A percentile compares a stretch with the other conserved stretches of the same genome.
Evolutionary conservation across 2,888 invertebrate species (phyloP).

Genomic region (Leptinotarsa juncta): DNA sequence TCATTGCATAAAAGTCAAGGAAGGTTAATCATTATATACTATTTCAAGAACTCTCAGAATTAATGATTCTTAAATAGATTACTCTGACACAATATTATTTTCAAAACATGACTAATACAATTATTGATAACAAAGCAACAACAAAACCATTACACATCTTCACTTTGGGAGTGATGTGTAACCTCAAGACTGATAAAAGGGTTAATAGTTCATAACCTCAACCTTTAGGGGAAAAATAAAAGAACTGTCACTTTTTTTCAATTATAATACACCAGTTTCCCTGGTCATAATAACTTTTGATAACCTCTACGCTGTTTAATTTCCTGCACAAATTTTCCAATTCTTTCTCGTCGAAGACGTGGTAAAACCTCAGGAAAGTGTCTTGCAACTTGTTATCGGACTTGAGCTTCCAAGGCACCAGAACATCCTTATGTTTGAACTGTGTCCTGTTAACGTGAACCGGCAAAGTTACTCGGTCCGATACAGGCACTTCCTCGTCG

Average conservation of each 20-base stretch:
- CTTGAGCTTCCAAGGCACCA: conserved; percentile 95
- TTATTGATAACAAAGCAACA: not conserved
- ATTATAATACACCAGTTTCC: conserved; percentile 95
- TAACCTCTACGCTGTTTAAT: conserved; percentile 69
- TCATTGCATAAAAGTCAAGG: not conserved
- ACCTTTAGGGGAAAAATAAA: conserved; percentile 10
- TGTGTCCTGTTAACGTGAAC: conserved; percentile 92
- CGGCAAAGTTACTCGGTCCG: conserved; percentile 69
- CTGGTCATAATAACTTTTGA: conserved; percentile 89
- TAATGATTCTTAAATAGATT: not conserved
- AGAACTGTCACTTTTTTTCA: conserved; percentile 66
- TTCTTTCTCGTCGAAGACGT: conserved; percentile 91
- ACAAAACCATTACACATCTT: not conserved
- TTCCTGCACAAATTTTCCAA: conserved; percentile 74
- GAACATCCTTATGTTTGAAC: conserved; percentile 89
- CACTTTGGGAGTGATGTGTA: not conserved
- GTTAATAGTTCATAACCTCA: conserved; percentile 6
- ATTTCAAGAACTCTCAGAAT: not conserved
- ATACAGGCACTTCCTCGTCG: conserved; percentile 51
- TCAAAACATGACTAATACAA: conserved; percentile 2
- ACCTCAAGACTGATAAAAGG: conserved; percentile 5
- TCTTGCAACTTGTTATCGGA: conserved; percentile 64
- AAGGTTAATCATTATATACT: conserved; percentile 3
- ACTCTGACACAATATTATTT: not conserved
- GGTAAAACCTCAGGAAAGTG: conserved; percentile 88